A percentile compares a stretch with the other conserved stretches of the same genome.
Conservation (phyloP, 2,888 invertebrate species). For the Cantharis rustica region DNA sequence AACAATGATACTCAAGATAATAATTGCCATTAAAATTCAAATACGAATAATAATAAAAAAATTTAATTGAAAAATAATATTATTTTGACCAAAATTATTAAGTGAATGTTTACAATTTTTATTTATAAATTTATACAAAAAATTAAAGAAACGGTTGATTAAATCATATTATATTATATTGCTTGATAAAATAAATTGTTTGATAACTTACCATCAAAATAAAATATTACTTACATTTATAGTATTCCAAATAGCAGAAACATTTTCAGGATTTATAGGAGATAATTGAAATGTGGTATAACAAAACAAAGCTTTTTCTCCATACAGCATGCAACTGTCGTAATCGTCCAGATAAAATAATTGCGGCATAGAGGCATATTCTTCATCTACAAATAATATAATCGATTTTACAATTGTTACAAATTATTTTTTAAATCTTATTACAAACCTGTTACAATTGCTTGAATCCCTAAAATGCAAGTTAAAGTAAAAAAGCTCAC, state of each 20-base stretch:
- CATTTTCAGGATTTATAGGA: constrained; percentile 2
- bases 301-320: not conserved
- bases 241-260: not conserved
- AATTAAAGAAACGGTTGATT: no score
- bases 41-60: no score
- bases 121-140: no score
- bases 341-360: not conserved
- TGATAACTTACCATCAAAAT: not conserved
- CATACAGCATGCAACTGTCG: not conserved
- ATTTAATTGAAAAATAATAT: no score
- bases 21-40: no score
- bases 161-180: no score
- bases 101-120: no score
- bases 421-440: not conserved
- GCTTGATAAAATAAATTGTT: not conserved
- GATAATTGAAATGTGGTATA: constrained; percentile 6
- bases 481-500: not conserved
- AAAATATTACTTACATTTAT: constrained; percentile 15
- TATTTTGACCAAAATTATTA: no score
- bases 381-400: not conserved
- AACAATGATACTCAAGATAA: no score
- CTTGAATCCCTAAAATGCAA: not conserved
- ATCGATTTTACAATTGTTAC: not conserved
- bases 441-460: not conserved
- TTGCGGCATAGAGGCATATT: not conserved